Evolutionary conservation across 2,113 vertebrate genomes (phyloP), one percentile per base, ranked within the genome.

Genomic region (Myotis brandtii): DNA sequence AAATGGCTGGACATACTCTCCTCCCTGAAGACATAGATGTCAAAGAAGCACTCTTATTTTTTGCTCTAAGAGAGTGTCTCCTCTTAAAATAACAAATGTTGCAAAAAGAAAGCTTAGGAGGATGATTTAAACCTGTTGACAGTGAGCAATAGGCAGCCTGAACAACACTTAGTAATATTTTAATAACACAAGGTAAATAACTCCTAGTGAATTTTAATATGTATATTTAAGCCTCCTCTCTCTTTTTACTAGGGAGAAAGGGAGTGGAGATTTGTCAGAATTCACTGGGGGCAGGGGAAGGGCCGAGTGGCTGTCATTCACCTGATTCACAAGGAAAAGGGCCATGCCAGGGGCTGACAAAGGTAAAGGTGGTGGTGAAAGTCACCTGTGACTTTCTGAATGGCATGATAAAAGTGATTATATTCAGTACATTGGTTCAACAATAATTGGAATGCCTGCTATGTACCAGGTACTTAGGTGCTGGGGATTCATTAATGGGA

Each of bases 41-140:
- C 14, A 12, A 87, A 86, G 64, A 89, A 80, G 3, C 76, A 59
- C 27, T 93, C 40, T 56, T 25, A 23, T 76, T 64, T 84, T 88
- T 77, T 93, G 46, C 27, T 93, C 40, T 82, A 77, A 94, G 94
- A 77, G 66, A 40, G 14, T 79, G 0, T 85, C 18, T 96, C 10
- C 77, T 90, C n/a, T 43, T 90, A 83, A 79, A 50, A 77, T 67
- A 77, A 69, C 14, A 16, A 70, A 43, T 32, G 14, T 66, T 81
- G 25, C 37, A 87, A 88, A 95, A 89, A 91, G 43, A 73, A 93
- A 90, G 43, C 30, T 94, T 88, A 52, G 17, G 50, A 91, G 37
- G 50, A 83, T 3, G 25, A 70, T 70, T 85, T 88, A 90, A 92
- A 21, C 13, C 16, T 66, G 27, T 52, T 93, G 56, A 84, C 20